Evolutionary conservation across 2,888 invertebrate genomes (phyloP).

Genomic region (Sinelater perroti): DNA sequence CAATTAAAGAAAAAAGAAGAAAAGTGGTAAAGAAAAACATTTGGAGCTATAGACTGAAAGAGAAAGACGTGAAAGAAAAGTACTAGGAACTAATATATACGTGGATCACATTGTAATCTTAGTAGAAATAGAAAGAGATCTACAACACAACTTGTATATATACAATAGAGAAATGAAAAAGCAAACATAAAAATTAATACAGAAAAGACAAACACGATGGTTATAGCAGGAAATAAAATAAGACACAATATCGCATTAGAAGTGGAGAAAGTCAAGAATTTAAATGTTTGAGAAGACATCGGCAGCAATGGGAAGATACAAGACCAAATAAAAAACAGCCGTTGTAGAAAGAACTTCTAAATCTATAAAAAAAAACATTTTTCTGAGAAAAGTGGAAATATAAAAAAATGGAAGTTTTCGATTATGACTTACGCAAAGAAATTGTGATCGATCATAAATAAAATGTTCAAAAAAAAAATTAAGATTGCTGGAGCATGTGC

Average conservation of each 20-base stretch:
- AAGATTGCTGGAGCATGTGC: background rate
- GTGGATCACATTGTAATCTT: background rate
- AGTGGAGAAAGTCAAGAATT: too few relatives aligned
- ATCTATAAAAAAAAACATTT: background rate
- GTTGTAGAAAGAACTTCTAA: background rate
- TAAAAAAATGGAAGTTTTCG: too few relatives aligned
- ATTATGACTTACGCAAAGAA: background rate
- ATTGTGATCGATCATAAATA: background rate
- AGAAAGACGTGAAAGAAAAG: too few relatives aligned
- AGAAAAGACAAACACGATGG: slow-evolving; percentile 1
- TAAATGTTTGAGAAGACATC: background rate
- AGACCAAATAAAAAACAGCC: background rate
- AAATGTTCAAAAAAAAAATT: background rate
- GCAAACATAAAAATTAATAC: background rate
- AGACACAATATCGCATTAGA: background rate
- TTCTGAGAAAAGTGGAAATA: background rate
- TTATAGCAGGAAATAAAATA: background rate
- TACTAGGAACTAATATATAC: too few relatives aligned
- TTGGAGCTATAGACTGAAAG: too few relatives aligned
- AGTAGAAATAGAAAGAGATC: background rate
- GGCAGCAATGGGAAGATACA: background rate
- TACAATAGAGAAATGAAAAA: background rate
- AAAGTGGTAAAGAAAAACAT: too few relatives aligned
- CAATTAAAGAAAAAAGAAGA: too few relatives aligned
- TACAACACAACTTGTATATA: background rate